Conservation (phyloP, 2,113 vertebrate species). For the Halichoerus grypus region DNA sequence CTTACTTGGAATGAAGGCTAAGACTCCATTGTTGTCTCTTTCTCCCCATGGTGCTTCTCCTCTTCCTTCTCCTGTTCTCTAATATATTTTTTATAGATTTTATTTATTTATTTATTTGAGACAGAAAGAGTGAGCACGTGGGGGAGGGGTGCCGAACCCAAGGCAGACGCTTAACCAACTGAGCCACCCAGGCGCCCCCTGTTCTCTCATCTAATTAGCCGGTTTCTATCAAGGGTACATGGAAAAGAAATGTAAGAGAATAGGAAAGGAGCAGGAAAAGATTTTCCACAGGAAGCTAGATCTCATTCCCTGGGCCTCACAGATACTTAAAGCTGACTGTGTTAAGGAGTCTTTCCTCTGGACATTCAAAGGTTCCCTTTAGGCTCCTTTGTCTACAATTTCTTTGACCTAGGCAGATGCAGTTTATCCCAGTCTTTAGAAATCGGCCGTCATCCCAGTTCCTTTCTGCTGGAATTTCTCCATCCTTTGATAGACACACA, state of each 20-base stretch:
- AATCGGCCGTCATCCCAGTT: not conserved
- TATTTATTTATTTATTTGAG: not conserved
- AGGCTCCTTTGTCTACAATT: not conserved
- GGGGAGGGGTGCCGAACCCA: not conserved
- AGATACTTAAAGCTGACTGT: not conserved
- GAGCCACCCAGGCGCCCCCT: not conserved
- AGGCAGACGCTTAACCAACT: not conserved
- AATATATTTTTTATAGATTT: not conserved
- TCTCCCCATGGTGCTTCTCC: not conserved
- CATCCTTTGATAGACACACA: not conserved
- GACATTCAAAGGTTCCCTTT: not conserved
- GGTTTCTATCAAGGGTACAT: not conserved
- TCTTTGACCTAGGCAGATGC: not conserved
- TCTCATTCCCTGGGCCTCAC: not conserved
- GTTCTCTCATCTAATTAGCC: not conserved
- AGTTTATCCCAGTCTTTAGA: not conserved
- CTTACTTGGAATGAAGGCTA: not conserved
- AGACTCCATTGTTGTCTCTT: not conserved
- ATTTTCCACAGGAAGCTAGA: not conserved
- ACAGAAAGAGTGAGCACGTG: not conserved
- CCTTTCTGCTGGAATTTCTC: not conserved
- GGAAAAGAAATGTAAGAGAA: not conserved
- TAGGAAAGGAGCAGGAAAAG: not conserved
- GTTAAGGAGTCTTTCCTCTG: not conserved
- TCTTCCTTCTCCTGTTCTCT: not conserved